phyloP scores from a whole-genome alignment of 2,797 vertebrate genomes.

The Thamnophis elegans region DNA sequence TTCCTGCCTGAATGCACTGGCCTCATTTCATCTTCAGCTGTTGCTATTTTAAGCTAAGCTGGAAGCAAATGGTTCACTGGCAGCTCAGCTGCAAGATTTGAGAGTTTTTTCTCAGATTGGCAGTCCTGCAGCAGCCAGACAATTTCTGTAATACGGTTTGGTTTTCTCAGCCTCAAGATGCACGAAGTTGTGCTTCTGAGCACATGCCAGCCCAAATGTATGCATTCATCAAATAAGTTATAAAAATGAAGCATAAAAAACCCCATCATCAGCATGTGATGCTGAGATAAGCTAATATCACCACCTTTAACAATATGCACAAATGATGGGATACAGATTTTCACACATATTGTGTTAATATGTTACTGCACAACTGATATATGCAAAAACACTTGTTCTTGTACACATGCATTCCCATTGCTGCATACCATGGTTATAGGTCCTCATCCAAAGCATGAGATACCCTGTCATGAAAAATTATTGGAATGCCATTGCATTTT shows the following conservation, averaged over 20 bases:
- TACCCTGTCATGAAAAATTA: not conserved
- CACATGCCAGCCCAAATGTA: not conserved
- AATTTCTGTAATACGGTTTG: conserved; percentile 36
- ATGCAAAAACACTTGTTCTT: not conserved
- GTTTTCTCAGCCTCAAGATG: not conserved
- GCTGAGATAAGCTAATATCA: not conserved
- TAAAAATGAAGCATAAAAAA: not conserved
- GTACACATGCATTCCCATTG: too few relatives aligned
- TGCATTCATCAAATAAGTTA: not conserved
- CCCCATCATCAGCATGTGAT: not conserved
- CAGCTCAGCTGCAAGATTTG: conserved; percentile 60
- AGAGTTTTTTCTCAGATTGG: conserved; percentile 58
- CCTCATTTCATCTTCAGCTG: conserved; percentile 80
- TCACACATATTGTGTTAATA: not conserved
- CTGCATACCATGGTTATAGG: not conserved
- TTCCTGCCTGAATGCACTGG: conserved; percentile 58
- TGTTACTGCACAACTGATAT: not conserved
- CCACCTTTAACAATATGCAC: not conserved
- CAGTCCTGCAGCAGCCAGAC: conserved; percentile 59
- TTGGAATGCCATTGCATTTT: not conserved
- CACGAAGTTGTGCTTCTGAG: not conserved
- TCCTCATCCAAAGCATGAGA: not conserved
- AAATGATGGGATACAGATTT: not conserved
- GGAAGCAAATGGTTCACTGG: conserved; percentile 69
- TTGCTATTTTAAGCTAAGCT: conserved; percentile 83